Evolutionary conservation across 1,140 invertebrate genomes (phyloP), one percentile per base, ranked within the genome.

Genomic region (Diachasma alloeum): DNA sequence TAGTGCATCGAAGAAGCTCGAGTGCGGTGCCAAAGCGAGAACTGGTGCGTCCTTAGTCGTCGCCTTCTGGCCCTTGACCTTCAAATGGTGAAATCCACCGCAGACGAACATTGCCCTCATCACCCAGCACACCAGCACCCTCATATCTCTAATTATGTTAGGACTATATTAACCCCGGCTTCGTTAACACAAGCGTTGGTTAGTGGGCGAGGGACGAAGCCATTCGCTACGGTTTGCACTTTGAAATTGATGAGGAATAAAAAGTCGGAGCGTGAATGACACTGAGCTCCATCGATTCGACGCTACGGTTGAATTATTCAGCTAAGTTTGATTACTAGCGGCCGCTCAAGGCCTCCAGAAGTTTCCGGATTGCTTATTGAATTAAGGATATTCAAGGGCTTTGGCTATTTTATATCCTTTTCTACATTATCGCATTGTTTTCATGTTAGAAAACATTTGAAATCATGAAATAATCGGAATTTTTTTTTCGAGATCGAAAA

Each of bases 1-100:
- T 77, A 98, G 92, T 72, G 95, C 94, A 90, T 98, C 97, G 89
- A 96, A 95, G 92, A 95, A 97, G 74, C 94, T 94, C 22, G 97
- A 98, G 88, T 98, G 97, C 8, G 97, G 96, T 19, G 96, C 96
- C 66, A 96, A 92, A n/a, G 93, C 94, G 74, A 98, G 89, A 77
- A 98, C 93, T 2, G 96, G 95, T 0, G 96, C 96, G 79, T 96
- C 94, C 78, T 93, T 91, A 15, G 91, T 80, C 1, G 91, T 85
- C 17, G 93, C 94, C 82, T 91, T 90, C 75, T 90, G 89, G 56
- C 95, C 95, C 84, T 93, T 93, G 53, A 93, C 90, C 81, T 91
- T 92, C 75, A 96, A 90, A 83, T 92, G 92, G 80, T 95, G 93
- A 89, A 97, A 97, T 74, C 96, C 96, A 70, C 94, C 94, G 46